Base-by-base conservation (phyloP, 2,797 vertebrate species). In the Fringilla coelebs region DNA sequence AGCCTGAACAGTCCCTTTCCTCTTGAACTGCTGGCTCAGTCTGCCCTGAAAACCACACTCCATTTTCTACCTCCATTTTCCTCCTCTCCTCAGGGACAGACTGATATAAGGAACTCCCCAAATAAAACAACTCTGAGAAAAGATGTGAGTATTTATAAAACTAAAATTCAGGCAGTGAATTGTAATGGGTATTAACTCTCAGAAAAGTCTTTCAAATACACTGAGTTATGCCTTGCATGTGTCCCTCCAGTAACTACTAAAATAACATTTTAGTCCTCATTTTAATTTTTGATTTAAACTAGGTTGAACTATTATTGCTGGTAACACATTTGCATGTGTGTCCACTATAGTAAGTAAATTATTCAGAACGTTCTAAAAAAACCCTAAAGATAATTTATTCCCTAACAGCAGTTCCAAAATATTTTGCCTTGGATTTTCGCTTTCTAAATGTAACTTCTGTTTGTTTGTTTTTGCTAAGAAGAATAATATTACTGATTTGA, bases 401-500 rank as follows among this genome's bases (percentile, higher is more conserved):
- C 60, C 28, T 62, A 94, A 77, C 11, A 89, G 14, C 26, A 58
- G 88, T 89, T 84, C 58, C 68, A 95, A 95, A 84, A 88, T 89
- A 92, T 87, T 95, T 95, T 36, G 32, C 67, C 65, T 85, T 95
- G 28, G 46, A 52, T 32, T 75, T 54, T 78, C 9, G 7, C 14
- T 9, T 57, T 68, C 10, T 62, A 79, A 78, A 36, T 57, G 31
- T 17, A 40, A 60, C 3, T 29, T 65, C 24, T 54, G 32, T 36
- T 66, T 78, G 4, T 49, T 71, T 84, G 8, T 31, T 93, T 90
- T 78, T 74, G 13, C 26, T 58, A 43, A 40, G 26, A 74, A 74
- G 7, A 77, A 67, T 58, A 68, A 43, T 46, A 17, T 84, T 29
- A 51, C 32, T 51, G 10, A 29, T 71, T 68, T 13, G 4, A 74